phyloP scores from a whole-genome alignment of 2,888 invertebrate species.

The Craniophora ligustri region DNA sequence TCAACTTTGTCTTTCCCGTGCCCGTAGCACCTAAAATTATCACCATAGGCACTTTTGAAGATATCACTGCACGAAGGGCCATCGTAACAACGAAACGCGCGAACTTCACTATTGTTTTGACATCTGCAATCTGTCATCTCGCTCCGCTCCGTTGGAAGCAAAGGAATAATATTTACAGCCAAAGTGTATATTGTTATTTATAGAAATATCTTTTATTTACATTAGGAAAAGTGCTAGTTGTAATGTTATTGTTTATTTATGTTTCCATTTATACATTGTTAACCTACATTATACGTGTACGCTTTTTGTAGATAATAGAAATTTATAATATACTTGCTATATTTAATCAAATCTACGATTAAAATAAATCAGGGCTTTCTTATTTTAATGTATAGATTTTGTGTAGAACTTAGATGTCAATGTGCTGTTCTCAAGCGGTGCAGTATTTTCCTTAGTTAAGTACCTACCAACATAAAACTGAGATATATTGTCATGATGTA shows the following conservation, averaged over 20 bases:
- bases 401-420: too few relatives aligned
- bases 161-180: constrained; percentile 29
- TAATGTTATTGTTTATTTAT: constrained; percentile 31
- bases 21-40: constrained; percentile 99
- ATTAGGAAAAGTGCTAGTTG: constrained; percentile 11
- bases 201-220: constrained; percentile 26
- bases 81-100: constrained; percentile 68
- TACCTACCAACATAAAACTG: too few relatives aligned
- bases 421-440: too few relatives aligned
- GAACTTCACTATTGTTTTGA: constrained; percentile 83
- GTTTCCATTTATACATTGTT: constrained; percentile 12
- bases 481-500: too few relatives aligned
- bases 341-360: too few relatives aligned
- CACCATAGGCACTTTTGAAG: constrained; percentile 90
- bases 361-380: too few relatives aligned
- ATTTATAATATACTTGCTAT: too few relatives aligned
- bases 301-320: background rate
- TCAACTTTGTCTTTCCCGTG: constrained; percentile 98
- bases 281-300: constrained; percentile 3
- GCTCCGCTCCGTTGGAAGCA: constrained; percentile 20
- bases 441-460: too few relatives aligned
- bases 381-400: too few relatives aligned
- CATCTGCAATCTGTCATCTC: constrained; percentile 23
- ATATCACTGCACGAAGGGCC: constrained; percentile 79
- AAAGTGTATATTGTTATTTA: constrained; percentile 19